A percentile compares a stretch with the other conserved stretches of the same genome.
Evolutionary conservation across 2,888 invertebrate genomes (phyloP).

Genomic region (Aphidius colemani): DNA sequence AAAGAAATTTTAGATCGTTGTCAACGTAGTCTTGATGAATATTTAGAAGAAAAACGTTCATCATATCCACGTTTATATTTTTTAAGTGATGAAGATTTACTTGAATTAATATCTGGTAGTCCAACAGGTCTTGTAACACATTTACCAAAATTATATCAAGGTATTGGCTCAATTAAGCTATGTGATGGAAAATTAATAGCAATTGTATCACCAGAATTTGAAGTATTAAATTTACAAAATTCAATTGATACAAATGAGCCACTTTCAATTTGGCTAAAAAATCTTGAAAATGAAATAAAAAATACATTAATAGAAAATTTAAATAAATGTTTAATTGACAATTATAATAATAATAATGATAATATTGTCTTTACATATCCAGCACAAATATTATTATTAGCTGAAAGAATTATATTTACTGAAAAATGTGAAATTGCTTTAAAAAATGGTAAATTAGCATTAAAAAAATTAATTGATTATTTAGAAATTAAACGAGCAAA

Average conservation of each 20-base stretch:
- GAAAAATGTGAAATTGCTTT: conserved; percentile 53
- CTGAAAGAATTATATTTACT: conserved; percentile 52
- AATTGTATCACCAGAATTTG: conserved; percentile 70
- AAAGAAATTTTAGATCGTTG: conserved; percentile 88
- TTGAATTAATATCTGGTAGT: conserved; percentile 78
- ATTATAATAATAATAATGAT: conserved; percentile 47
- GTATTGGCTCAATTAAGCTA: conserved; percentile 78
- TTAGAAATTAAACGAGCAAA: conserved; percentile 63
- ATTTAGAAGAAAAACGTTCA: conserved; percentile 92
- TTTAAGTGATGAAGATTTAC: conserved; percentile 94
- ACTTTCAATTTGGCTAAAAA: conserved; percentile 74
- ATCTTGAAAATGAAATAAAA: conserved; percentile 83
- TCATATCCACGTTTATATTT: conserved; percentile 96
- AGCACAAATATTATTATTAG: conserved; percentile 50
- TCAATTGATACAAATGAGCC: conserved; percentile 50
- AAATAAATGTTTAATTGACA: conserved; percentile 49
- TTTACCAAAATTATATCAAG: conserved; percentile 94
- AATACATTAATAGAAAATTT: conserved; percentile 51
- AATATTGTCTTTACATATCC: conserved; percentile 53
- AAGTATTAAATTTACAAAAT: conserved; percentile 63
- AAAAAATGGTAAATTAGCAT: conserved; percentile 44
- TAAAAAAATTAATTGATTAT: conserved; percentile 61
- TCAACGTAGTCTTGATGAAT: conserved; percentile 92
- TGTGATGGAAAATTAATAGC: conserved; percentile 67
- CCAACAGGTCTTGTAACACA: conserved; percentile 76